Percentiles rank a stretch among this genome's conserved stretches.
Evolutionary conservation across 2,888 invertebrate genomes (phyloP).

Genomic region (Carcina quercana): DNA sequence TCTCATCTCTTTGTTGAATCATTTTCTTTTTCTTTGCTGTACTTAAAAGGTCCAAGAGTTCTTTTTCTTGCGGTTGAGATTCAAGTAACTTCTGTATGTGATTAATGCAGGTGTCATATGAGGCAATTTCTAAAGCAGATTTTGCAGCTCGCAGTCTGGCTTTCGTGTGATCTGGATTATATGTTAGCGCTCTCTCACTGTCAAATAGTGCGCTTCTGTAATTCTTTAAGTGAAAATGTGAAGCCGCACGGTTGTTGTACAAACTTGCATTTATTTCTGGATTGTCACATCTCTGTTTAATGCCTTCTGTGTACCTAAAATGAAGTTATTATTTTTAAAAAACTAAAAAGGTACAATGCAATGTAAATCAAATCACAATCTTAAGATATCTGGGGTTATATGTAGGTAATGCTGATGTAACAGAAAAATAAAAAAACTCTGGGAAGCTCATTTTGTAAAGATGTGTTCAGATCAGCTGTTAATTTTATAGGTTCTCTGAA

Average conservation of each 20-base stretch:
- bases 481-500: too few species aligned
- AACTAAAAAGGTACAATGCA: too few species aligned
- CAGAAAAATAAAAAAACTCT: too few species aligned
- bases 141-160: slow-evolving; percentile 84
- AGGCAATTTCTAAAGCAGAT: slow-evolving; percentile 78
- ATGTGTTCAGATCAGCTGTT: too few species aligned
- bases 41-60: slow-evolving; percentile 42
- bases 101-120: slow-evolving; percentile 81
- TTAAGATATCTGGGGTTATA: too few species aligned
- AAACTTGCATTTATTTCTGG: slow-evolving; percentile 85
- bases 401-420: too few species aligned
- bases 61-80: slow-evolving; percentile 70
- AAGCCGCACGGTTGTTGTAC: slow-evolving; percentile 93
- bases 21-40: slow-evolving; percentile 64
- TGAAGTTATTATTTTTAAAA: too few species aligned
- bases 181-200: slow-evolving; percentile 83
- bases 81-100: slow-evolving; percentile 81
- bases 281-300: slow-evolving; percentile 83
- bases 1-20: slow-evolving; percentile 67
- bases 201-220: slow-evolving; percentile 87
- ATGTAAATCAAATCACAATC: too few species aligned
- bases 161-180: slow-evolving; percentile 86
- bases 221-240: slow-evolving; percentile 89
- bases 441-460: too few species aligned
- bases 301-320: slow-evolving; percentile 94